Evolutionary conservation across 2,888 invertebrate genomes (phyloP).

Genomic region (Drosophila paramelanica): DNA sequence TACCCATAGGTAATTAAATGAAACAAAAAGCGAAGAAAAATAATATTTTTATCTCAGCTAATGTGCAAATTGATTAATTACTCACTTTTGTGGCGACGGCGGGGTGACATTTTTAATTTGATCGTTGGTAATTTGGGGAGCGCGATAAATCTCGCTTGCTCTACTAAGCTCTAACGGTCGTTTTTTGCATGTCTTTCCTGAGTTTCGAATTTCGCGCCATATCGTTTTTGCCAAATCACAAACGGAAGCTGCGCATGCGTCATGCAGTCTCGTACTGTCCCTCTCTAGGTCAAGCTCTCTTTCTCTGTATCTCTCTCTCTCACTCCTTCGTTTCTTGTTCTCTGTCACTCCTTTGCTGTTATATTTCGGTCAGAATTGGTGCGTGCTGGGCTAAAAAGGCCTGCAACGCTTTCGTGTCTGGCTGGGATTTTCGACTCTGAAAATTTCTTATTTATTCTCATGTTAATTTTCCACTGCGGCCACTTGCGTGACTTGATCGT

Average conservation of each 20-base stretch:
- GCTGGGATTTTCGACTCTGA: constrained; percentile 72
- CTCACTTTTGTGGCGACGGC: constrained; percentile 14
- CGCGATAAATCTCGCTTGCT: constrained; percentile 59
- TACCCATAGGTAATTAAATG: not conserved
- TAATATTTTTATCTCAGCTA: constrained; percentile 46
- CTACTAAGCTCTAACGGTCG: constrained; percentile 55
- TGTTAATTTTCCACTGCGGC: constrained; percentile 73
- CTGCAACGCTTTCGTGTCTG: constrained; percentile 60
- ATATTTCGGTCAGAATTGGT: constrained; percentile 27
- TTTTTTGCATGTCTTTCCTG: constrained; percentile 8
- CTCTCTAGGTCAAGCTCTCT: constrained; percentile 23
- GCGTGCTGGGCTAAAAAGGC: constrained; percentile 55
- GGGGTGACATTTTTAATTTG: constrained; percentile 48
- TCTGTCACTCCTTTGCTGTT: not conserved
- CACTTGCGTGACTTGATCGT: constrained; percentile 82
- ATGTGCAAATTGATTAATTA: constrained; percentile 75
- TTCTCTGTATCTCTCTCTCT: not conserved
- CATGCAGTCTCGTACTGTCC: constrained; percentile 27
- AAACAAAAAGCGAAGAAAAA: not conserved
- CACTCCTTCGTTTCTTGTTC: too few species aligned
- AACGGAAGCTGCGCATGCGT: constrained; percentile 78
- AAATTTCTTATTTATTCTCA: constrained; percentile 81
- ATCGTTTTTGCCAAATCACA: constrained; percentile 59
- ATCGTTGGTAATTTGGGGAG: constrained; percentile 24
- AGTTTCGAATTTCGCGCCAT: constrained; percentile 59